Evolutionary conservation across 2,888 invertebrate genomes (phyloP), one percentile per base, ranked within the genome.

Genomic region (Drepanosiphum platanoidis): DNA sequence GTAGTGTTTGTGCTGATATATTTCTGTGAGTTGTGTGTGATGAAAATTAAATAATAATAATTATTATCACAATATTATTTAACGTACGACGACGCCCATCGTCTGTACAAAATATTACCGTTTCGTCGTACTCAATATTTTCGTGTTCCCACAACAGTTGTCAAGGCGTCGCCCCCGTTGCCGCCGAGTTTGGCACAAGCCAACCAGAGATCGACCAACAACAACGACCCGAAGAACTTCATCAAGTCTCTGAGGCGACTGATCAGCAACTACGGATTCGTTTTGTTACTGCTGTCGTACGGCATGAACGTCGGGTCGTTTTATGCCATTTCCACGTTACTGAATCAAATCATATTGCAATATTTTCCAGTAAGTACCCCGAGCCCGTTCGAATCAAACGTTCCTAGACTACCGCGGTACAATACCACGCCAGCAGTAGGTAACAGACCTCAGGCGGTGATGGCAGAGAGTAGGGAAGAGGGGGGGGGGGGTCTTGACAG

Each of bases 101-200:
- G 97, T 93, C 88, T 39, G 52, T 61, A 27, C 27, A 27, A 15
- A 3, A 1, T 52, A 52, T 52, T 27, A 61, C 18, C 27, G 27
- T 61, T n/a, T 61, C 13, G n/a, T n/a, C n/a, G n/a, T n/a, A n/a
- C 9, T 7, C 39, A 0, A 68, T 13, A 32, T 7, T 61, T 42
- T 64, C 90, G 90, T 64, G 11, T 64, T n/a, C n/a, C n/a, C n/a
- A n/a, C n/a, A n/a, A 2, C 90, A 99, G 98, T 97, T 90, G 98
- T 99, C 91, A 94, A 95, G 90, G 94, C 95, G 82, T 93, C 93
- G 61, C 99, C 99, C 1, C 93, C 95, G 0, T 92, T 94, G 4
- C 97, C 98, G 0, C 98, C 98, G 0, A 97, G 97, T 70, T 93
- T 94, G 30, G 97, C 97, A 0, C 96, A 96, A 87, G 93, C 93